Base-by-base conservation (phyloP, 1,140 invertebrate species). In the Drosophila trapezifrons region DNA sequence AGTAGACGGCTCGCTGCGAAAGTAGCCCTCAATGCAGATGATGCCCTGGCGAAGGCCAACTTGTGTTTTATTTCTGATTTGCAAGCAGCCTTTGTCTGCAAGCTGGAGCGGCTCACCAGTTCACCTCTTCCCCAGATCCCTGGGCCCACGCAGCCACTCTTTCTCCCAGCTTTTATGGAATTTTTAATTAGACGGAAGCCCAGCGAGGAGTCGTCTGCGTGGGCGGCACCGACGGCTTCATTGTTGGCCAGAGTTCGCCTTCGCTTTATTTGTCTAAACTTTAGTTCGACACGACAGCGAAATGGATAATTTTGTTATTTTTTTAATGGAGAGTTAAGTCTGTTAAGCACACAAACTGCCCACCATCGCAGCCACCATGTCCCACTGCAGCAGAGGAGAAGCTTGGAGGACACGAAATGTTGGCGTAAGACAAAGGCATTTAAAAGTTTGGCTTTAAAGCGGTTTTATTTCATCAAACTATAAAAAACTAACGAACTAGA, bases 161-260 rank as follows among this genome's bases (percentile, higher is more conserved):
- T 35, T 25, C 43, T 64, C 45, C 55, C 46, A 58, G 42, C 59
- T 66, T 83, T 87, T 83, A 87, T 82, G 76, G 71, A 76, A 86
- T 80, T 86, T 86, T 86, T 87, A 87, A 86, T 86, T 86, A 86
- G 65, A 42, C 46, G 62, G 32, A 73, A 63, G 58, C 64, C 59
- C 43, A 51, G 51, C 27, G n/a, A 43, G 67, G 49, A 71, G 46
- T 64, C 57, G 57, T 42, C 37, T 38, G 32, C 27, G 27, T 45
- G 57, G 63, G 37, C 57, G 49, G 17, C 15, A 13, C 38, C 49
- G 49, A 32, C 17, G 51, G 47, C 37, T 62, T 56, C 67, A 22
- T 51, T n/a, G 42, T 49, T 22, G 67, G 35, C 67, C 2, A 29
- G 51, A 15, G 20, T 40, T 40, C 9, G 17, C 20, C 51, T 51